Conservation (phyloP, 1,140 invertebrate genomes). For the Philotrypesis tridentata region DNA sequence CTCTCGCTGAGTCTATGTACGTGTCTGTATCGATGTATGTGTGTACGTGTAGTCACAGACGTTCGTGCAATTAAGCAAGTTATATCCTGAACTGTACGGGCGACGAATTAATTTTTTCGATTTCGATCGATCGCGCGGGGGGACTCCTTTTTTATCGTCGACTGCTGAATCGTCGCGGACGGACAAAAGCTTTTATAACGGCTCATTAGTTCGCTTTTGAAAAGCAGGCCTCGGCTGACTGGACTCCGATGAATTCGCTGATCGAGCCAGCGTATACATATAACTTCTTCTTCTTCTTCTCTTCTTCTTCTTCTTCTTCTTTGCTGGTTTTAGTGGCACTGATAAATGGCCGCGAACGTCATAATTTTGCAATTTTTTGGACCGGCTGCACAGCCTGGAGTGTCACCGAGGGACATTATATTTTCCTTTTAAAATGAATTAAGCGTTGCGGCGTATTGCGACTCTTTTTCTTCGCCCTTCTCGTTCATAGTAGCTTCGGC, state of each 20-base stretch:
- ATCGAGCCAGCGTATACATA: not conserved
- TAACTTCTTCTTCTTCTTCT: too few relatives aligned
- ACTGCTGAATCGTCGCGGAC: not conserved
- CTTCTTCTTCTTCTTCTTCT: not conserved
- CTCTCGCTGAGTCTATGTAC: not conserved
- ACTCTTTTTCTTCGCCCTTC: too few relatives aligned
- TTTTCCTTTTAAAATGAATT: not conserved
- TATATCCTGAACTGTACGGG: not conserved
- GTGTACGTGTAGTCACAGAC: not conserved
- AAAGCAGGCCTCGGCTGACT: constrained; percentile 1
- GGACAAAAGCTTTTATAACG: constrained; percentile 37
- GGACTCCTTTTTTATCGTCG: not conserved
- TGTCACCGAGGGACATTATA: not conserved
- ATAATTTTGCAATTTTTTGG: not conserved
- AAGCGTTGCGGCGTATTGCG: not conserved
- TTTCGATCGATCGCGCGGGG: not conserved
- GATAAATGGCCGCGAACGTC: not conserved
- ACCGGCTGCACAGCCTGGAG: not conserved
- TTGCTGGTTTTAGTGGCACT: not conserved
- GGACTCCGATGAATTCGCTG: not conserved
- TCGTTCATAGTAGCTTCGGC: not conserved
- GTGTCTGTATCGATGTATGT: too few relatives aligned
- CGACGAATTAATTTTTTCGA: constrained; percentile 26
- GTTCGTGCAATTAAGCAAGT: constrained; percentile 14
- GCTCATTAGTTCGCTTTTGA: constrained; percentile 29